Conservation (phyloP, 2,888 invertebrate species). For the Eupithecia inturbata region DNA sequence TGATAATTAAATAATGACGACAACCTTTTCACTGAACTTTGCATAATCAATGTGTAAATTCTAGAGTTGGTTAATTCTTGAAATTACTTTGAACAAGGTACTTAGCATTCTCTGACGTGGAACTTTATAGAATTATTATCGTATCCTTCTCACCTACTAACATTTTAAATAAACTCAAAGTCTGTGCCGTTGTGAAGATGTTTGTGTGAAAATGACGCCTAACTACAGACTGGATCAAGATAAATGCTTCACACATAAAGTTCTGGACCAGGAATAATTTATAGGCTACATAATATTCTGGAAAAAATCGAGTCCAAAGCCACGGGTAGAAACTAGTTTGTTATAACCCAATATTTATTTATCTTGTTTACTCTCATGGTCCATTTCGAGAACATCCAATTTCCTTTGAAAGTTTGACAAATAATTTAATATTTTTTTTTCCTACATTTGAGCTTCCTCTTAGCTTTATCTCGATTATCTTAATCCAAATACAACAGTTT, state of each 20-base stretch:
- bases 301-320: not conserved
- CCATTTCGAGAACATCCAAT: not conserved
- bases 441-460: too few species aligned
- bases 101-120: not conserved
- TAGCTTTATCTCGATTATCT: slow-evolving; percentile 35
- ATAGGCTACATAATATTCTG: too few species aligned
- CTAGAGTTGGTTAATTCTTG: not conserved
- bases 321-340: not conserved
- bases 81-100: not conserved
- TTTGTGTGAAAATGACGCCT: too few species aligned
- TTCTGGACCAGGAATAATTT: not conserved
- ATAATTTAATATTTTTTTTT: too few species aligned
- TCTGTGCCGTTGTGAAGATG: too few species aligned
- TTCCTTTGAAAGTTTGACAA: too few species aligned
- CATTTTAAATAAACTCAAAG: too few species aligned
- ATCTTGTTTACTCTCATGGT: slow-evolving; percentile 1
- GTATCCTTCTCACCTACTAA: too few species aligned
- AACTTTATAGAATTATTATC: too few species aligned
- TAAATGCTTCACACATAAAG: not conserved
- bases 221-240: not conserved
- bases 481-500: slow-evolving; percentile 36
- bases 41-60: too few species aligned
- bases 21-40: too few species aligned
- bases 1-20: too few species aligned
- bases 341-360: not conserved